Percentiles rank a stretch among this genome's conserved stretches.
Evolutionary conservation across 2,888 invertebrate species (phyloP).

Genomic region (Ischnus inquisitorius): DNA sequence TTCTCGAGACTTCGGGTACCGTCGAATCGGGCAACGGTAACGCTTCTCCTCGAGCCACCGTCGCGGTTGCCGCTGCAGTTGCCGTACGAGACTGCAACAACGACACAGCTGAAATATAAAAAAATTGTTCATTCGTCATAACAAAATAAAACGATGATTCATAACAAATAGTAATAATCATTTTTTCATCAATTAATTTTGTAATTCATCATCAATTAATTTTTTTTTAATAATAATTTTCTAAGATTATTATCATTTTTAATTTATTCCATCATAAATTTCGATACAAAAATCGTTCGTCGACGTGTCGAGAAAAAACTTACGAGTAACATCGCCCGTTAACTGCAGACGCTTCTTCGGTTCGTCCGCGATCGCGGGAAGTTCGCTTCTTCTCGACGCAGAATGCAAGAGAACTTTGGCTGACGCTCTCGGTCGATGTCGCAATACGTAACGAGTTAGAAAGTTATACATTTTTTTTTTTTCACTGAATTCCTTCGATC

Average conservation of each 20-base stretch:
- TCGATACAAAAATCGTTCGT: too few species aligned
- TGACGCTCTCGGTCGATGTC: neutral
- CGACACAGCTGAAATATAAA: slow-evolving; percentile 63
- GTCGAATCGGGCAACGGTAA: slow-evolving; percentile 70
- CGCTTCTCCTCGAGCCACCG: slow-evolving; percentile 54
- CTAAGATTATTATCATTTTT: too few species aligned
- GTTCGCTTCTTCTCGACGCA: slow-evolving; percentile 55
- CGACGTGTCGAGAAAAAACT: slow-evolving; percentile 44
- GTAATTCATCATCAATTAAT: too few species aligned
- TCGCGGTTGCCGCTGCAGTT: slow-evolving; percentile 37
- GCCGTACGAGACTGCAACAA: slow-evolving; percentile 64
- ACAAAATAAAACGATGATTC: neutral
- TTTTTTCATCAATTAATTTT: too few species aligned
- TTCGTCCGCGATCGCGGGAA: slow-evolving; percentile 60
- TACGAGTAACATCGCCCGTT: slow-evolving; percentile 70
- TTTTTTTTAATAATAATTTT: too few species aligned
- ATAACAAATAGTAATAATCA: too few species aligned
- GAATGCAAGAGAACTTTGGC: slow-evolving; percentile 23
- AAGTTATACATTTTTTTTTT: slow-evolving; percentile 56
- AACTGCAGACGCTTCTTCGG: slow-evolving; percentile 70
- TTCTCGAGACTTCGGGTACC: slow-evolving; percentile 43
- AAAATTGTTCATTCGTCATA: neutral
- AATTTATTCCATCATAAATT: too few species aligned
- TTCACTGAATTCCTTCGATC: neutral
- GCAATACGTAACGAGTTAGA: slow-evolving; percentile 7